A percentile compares a stretch with the other conserved stretches of the same genome.
phyloP scores from a whole-genome alignment of 2,113 vertebrate genomes.

The Phyllopteryx taeniolatus region DNA sequence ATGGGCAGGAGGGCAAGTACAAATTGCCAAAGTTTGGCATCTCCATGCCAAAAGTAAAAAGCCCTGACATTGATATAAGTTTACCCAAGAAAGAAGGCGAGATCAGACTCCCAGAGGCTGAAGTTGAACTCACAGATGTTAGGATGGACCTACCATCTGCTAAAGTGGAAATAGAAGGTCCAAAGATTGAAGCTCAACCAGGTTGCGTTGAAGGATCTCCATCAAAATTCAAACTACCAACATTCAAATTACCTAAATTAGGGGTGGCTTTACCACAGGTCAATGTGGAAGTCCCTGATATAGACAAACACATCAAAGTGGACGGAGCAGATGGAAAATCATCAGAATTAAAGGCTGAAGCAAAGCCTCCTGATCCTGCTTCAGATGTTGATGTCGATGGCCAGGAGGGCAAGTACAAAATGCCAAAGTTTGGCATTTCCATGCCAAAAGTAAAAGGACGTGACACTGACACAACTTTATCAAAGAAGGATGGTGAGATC shows the following conservation, averaged over 20 bases:
- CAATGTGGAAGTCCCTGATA: constrained; percentile 16
- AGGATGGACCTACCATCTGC: not conserved
- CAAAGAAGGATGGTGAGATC: constrained; percentile 27
- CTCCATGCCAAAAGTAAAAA: not conserved
- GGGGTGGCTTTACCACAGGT: constrained; percentile 5
- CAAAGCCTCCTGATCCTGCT: constrained; percentile 11
- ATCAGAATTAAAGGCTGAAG: constrained; percentile 23
- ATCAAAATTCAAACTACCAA: constrained; percentile 46
- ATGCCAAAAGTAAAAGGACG: constrained; percentile 8
- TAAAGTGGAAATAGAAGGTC: constrained; percentile 21
- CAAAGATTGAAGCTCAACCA: constrained; percentile 10
- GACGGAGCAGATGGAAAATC: constrained; percentile 22
- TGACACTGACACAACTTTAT: constrained; percentile 12
- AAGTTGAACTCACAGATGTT: constrained; percentile 5
- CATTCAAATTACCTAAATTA: constrained; percentile 44
- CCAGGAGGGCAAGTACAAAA: not conserved
- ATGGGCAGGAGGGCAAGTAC: constrained; percentile 17
- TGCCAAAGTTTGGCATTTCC: constrained; percentile 5
- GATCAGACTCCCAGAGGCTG: constrained; percentile 8
- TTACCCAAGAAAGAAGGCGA: constrained; percentile 17
- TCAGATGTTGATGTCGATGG: not conserved
- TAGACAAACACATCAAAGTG: constrained; percentile 9
- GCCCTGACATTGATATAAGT: constrained; percentile 13
- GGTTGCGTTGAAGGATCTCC: constrained; percentile 20
- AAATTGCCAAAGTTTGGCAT: constrained; percentile 42